These are phyloP conservation scores for Myotis pilosus DNA, from an alignment of 2,797 vertebrate genomes.

Conservation along the genomic window DNA sequence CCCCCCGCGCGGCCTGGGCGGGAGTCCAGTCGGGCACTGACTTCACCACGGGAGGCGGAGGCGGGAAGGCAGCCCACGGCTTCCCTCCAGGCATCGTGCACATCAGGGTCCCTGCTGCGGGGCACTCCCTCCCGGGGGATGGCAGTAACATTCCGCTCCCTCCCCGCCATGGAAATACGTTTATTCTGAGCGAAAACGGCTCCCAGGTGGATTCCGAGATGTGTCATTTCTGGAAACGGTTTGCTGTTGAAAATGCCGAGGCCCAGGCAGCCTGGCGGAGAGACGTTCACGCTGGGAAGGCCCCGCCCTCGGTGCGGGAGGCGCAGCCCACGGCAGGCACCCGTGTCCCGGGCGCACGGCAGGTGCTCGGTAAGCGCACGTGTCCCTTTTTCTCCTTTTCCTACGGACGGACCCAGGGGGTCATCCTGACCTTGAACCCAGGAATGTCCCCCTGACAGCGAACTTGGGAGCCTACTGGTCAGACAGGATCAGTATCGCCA, in stretches of 20 bases:
- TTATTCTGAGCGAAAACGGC: slow-evolving; percentile 57
- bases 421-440: background rate
- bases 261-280: background rate
- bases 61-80: background rate
- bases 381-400: background rate
- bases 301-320: too few relatives aligned
- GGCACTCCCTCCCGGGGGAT: background rate
- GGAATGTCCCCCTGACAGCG: background rate
- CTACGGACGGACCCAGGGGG: background rate
- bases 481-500: background rate
- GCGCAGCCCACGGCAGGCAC: too few relatives aligned
- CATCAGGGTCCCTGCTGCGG: background rate
- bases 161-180: slow-evolving; percentile 35
- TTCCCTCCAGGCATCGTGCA: background rate
- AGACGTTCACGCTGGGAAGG: too few relatives aligned
- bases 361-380: background rate
- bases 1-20: too few relatives aligned
- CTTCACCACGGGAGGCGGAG: background rate
- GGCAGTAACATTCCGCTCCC: slow-evolving; percentile 47
- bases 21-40: too few relatives aligned
- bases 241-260: background rate
- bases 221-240: slow-evolving; percentile 36
- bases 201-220: slow-evolving; percentile 28
- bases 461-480: background rate
- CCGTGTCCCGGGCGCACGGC: background rate